Conservation (phyloP, 2,113 vertebrate species). For the Pelecanoides urinatrix region DNA sequence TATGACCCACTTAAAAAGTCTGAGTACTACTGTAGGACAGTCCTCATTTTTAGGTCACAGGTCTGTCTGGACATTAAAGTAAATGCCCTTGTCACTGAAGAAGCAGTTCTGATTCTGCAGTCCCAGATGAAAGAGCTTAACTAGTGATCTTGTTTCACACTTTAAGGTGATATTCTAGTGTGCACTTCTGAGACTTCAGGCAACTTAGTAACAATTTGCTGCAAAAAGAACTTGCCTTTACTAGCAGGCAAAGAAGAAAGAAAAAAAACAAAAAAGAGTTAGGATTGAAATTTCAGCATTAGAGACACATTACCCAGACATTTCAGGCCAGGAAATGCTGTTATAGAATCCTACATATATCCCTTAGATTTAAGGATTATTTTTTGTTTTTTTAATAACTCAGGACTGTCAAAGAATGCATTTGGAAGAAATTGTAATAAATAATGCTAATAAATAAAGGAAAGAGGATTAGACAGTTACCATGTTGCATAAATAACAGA, state of each 20-base stretch:
- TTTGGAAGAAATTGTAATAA: background rate
- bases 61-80: background rate
- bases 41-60: background rate
- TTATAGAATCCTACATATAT: background rate
- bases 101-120: background rate
- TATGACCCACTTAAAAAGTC: background rate
- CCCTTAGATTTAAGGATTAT: background rate
- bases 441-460: background rate
- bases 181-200: background rate
- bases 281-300: background rate
- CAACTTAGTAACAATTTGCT: background rate
- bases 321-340: background rate
- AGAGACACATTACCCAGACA: background rate
- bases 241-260: background rate
- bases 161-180: background rate
- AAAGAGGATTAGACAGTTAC: background rate
- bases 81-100: background rate
- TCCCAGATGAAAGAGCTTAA: background rate
- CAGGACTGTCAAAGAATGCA: background rate
- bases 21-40: background rate
- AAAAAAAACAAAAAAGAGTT: background rate
- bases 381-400: background rate
- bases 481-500: background rate
- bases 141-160: background rate
- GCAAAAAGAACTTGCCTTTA: background rate